Base-by-base conservation (phyloP, 1,140 invertebrate species). In the Psix sp. region DNA sequence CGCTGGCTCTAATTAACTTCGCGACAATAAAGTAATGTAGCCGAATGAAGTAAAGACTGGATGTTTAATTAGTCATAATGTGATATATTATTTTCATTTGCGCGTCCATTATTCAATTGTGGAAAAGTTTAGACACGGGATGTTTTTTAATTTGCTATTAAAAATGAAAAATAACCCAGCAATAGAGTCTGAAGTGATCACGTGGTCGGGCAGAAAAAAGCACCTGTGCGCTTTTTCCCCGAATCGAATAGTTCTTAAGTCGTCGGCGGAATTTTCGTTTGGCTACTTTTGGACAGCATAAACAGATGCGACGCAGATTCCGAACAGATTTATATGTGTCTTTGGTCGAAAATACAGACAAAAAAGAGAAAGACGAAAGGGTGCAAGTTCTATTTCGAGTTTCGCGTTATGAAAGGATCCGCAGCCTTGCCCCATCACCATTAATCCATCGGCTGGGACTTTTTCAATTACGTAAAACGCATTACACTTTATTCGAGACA, bases 391-490 rank as follows among this genome's bases (percentile, higher is more conserved):
- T 74, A 67, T 74, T 74, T 74, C 24, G 17, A 72, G 71, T 74
- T 66, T 42, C 35, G 52, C 68, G 60, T 71, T 65, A 65, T 52
- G 68, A 72, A 65, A 72, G 59, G 59, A 72, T 63, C 67, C 57
- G 59, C 59, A 57, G 68, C 52, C 68, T 72, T 72, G 56, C 68
- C 59, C 68, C 59, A 43, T 59, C 60, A 52, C 42, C 52, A 68
- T 74, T 74, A 68, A 74, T 74, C 72, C 52, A 68, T 68, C 52
- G 46, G 52, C 39, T 51, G 24, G 43, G 54, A 60, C 62, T 63
- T 68, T 63, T 63, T 63, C 71, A 74, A 68, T 74, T 74, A 74
- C 71, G 51, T 74, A 74, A 74, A 68, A 68, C 36, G 51, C 63
- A 74, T 74, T 57, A 42, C 71, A 14, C 48, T 56, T 54, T 54